Evolutionary conservation across 53 echinoderm and acorn worm species (phyloP).

Genomic region (Pentamera pediparva): DNA sequence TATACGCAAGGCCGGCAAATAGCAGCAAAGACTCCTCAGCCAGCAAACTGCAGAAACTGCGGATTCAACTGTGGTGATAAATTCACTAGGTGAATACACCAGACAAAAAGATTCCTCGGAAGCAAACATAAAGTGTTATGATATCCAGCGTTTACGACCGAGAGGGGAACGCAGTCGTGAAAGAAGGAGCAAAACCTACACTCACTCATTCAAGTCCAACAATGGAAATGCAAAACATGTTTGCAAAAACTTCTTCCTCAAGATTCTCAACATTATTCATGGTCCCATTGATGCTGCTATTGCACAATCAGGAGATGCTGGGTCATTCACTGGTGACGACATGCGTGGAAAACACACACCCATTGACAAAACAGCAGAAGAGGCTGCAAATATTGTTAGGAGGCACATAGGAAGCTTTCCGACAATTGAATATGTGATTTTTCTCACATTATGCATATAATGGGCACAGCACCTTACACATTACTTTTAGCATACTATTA

Average conservation of each 20-base stretch:
- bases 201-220: not conserved
- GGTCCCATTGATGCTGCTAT: slow-evolving; percentile 28
- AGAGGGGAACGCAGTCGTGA: not conserved
- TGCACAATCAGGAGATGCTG: slow-evolving; percentile 6
- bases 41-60: too few relatives aligned
- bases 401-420: slow-evolving; percentile 26
- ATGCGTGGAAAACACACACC: slow-evolving; percentile 22
- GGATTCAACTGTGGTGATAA: too few relatives aligned
- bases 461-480: too few relatives aligned
- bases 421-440: slow-evolving; percentile 16
- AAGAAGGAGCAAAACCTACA: slow-evolving; percentile 10
- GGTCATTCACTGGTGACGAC: slow-evolving; percentile 21
- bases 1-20: too few relatives aligned
- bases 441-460: slow-evolving; percentile 1
- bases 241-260: slow-evolving; percentile 24
- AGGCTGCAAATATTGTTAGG: not conserved
- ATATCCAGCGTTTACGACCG: not conserved
- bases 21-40: too few relatives aligned
- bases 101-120: too few relatives aligned
- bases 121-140: not conserved
- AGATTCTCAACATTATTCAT: slow-evolving; percentile 28
- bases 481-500: too few relatives aligned
- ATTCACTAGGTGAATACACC: too few relatives aligned
- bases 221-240: slow-evolving; percentile 17
- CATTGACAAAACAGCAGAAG: slow-evolving; percentile 18